Evolutionary conservation across 92 coral and sea anemone species (phyloP).

Genomic region (Epizoanthus stellaris): DNA sequence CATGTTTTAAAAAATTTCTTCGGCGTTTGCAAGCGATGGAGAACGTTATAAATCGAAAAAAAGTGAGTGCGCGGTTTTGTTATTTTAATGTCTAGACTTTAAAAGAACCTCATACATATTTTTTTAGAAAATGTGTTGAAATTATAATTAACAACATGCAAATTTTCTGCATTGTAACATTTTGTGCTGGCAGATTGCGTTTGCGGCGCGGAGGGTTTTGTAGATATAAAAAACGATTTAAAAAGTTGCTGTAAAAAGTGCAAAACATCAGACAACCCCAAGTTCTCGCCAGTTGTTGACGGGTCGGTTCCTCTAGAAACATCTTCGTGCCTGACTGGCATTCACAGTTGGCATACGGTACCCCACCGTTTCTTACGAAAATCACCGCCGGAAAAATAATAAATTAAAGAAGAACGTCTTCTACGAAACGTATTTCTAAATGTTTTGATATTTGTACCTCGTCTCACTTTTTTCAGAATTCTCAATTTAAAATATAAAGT

Average conservation of each 20-base stretch:
- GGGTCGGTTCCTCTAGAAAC: neutral
- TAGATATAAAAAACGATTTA: too few species aligned
- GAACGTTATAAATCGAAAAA: neutral
- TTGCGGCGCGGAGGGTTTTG: too few species aligned
- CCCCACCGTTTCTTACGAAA: constrained; percentile 27
- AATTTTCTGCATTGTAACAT: too few species aligned
- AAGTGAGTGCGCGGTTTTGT: neutral
- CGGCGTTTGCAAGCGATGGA: neutral
- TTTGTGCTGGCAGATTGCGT: too few species aligned
- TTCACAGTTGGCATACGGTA: constrained; percentile 14
- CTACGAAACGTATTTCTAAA: constrained; percentile 2
- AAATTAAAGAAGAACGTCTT: constrained; percentile 6
- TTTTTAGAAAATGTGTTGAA: too few species aligned
- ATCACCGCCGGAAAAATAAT: neutral
- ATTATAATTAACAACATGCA: too few species aligned
- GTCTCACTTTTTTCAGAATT: neutral
- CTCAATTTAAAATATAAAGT: constrained; percentile 5
- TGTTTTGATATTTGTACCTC: neutral
- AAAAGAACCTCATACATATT: too few species aligned
- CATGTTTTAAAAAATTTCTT: neutral
- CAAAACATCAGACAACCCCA: neutral
- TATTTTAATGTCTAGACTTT: neutral
- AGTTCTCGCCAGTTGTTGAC: neutral
- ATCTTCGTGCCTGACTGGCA: neutral
- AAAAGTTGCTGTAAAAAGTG: too few species aligned